A percentile compares a stretch with the other conserved stretches of the same genome.
Evolutionary conservation across 2,113 vertebrate genomes (phyloP).

Genomic region (Sigmodon hispidus): DNA sequence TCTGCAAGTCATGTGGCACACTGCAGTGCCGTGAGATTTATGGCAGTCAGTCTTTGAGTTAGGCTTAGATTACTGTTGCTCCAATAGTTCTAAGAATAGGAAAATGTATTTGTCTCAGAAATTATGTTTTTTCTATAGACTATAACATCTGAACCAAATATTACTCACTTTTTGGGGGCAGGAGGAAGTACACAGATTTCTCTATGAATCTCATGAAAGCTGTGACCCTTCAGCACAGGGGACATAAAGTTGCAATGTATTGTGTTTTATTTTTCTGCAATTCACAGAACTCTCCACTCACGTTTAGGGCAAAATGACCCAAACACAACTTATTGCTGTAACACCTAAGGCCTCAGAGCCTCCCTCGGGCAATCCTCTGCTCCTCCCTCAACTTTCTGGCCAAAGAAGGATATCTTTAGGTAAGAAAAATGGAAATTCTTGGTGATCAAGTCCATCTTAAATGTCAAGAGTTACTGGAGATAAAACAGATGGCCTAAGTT

Average conservation of each 20-base stretch:
- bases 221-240: not conserved
- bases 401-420: not conserved
- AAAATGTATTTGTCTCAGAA: constrained; percentile 51
- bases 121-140: constrained; percentile 7
- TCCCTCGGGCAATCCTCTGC: not conserved
- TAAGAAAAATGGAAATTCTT: not conserved
- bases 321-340: not conserved
- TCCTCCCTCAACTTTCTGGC: not conserved
- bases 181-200: not conserved
- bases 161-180: not conserved
- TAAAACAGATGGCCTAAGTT: not conserved
- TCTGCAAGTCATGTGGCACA: constrained; percentile 48
- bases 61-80: constrained; percentile 45
- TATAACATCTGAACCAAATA: not conserved
- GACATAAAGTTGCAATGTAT: too few relatives aligned
- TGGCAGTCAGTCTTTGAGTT: constrained; percentile 25
- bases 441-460: not conserved
- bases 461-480: not conserved
- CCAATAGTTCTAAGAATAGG: constrained; percentile 56
- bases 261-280: not conserved
- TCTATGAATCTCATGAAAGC: not conserved
- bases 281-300: not conserved
- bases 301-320: not conserved
- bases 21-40: constrained; percentile 56
- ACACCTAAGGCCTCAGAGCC: not conserved